A percentile compares a stretch with the other conserved stretches of the same genome.
Conservation (phyloP, 2,888 invertebrate genomes). For the Drosophila glabriapex region DNA sequence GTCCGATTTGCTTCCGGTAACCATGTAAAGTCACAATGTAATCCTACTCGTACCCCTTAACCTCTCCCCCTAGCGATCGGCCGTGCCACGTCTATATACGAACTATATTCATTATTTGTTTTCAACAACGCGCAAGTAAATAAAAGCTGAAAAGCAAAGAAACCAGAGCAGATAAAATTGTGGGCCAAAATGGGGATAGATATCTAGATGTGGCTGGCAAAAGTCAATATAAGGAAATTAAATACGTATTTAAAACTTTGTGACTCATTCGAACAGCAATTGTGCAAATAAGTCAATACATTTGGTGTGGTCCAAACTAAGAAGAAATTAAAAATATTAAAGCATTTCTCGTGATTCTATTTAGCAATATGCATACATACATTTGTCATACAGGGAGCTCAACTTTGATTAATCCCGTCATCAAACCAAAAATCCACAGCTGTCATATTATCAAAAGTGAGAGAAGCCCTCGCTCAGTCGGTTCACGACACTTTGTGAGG, state of each 20-base stretch:
- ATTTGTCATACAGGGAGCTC: conserved; percentile 6
- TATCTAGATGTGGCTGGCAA: conserved; percentile 25
- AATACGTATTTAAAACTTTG: background rate
- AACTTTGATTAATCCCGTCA: background rate
- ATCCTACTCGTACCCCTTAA: too few species aligned
- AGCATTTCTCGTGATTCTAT: background rate
- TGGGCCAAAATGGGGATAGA: conserved; percentile 21
- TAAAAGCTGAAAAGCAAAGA: conserved; percentile 27
- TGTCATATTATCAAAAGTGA: conserved; percentile 57
- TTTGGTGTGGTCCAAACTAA: background rate
- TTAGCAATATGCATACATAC: background rate
- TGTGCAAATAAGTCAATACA: conserved; percentile 7
- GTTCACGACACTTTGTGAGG: conserved; percentile 26
- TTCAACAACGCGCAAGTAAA: conserved; percentile 36
- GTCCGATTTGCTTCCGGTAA: background rate
- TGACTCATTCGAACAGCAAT: conserved; percentile 7
- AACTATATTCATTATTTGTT: conserved; percentile 40
- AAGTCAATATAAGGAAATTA: conserved; percentile 30
- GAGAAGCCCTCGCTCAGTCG: conserved; percentile 29
- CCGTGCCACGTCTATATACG: background rate
- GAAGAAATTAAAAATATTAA: conserved; percentile 1
- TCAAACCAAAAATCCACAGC: conserved; percentile 35
- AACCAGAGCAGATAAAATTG: conserved; percentile 40
- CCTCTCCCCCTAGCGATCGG: background rate
- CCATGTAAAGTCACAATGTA: background rate